Evolutionary conservation across 2,888 invertebrate genomes (phyloP), one percentile per base, ranked within the genome.

Genomic region (Poecilus cupreus): DNA sequence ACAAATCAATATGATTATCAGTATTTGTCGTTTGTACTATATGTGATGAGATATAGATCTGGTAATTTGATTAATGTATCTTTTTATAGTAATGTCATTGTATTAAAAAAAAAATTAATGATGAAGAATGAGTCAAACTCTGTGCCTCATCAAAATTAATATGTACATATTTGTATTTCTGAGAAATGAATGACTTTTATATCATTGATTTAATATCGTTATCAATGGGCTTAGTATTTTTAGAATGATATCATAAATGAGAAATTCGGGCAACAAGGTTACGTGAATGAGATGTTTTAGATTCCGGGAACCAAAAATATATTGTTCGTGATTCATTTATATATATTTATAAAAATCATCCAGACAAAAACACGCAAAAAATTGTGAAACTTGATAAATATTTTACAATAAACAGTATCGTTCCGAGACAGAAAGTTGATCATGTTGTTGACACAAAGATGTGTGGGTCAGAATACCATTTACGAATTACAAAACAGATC

Each of bases 161-260:
- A 54, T 54, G 22, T 20, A 54, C 20, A 54, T 54, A 54, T 60
- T 18, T 60, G 24, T 60, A 26, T 60, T 32, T 68, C 37, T 37
- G 18, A 37, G 64, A 68, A 37, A 51, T 16, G 16, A 68, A 68
- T 37, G 37, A 16, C 10, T 37, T 13, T 46, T 8, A 13, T 46
- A 46, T 43, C 43, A n/a, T 43, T 46, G 46, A 46, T 46, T 4
- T 13, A 6, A 46, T 13, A 11, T 13, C n/a, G 10, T 37, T 68
- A 68, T 68, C 64, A 68, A 68, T 68, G 64, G 37, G 32, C 37
- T 13, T 37, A 18, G 18, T 68, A 68, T 68, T 68, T 68, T 32
- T 68, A 68, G 37, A 68, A 68, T 68, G 64, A 68, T 68, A 68
- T 68, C 64, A 37, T 68, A 8, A 68, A 68, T 37, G 8, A 37